Conservation (phyloP, 2,888 invertebrate genomes). For the Patella pellucida region DNA sequence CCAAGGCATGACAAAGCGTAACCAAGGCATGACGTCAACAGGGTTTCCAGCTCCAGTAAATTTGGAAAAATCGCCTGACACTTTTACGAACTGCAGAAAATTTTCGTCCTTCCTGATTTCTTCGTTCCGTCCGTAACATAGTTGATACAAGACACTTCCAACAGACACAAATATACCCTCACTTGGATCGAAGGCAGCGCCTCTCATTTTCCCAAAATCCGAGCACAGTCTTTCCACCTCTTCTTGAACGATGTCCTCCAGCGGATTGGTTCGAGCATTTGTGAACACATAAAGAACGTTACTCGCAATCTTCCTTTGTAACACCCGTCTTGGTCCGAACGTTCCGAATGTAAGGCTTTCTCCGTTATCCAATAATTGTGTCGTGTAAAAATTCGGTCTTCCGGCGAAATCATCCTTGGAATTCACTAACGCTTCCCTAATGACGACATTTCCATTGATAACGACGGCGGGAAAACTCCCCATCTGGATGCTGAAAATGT, state of each 20-base stretch:
- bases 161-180: conserved; percentile 10
- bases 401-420: conserved; percentile 31
- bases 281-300: conserved; percentile 26
- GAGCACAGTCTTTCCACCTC: conserved; percentile 16
- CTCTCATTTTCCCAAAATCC: background rate
- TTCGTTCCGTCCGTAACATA: conserved; percentile 27
- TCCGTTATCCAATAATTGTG: conserved; percentile 15
- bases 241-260: conserved; percentile 22
- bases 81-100: conserved; percentile 2
- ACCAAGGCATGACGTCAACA: conserved; percentile 41
- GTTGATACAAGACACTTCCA: conserved; percentile 29
- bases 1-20: conserved; percentile 29
- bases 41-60: conserved; percentile 36
- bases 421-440: conserved; percentile 25
- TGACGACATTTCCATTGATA: conserved; percentile 33
- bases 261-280: conserved; percentile 13
- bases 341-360: conserved; percentile 25
- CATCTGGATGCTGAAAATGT: conserved; percentile 35
- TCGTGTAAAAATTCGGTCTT: conserved; percentile 31
- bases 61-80: conserved; percentile 15
- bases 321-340: conserved; percentile 21
- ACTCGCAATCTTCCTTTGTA: conserved; percentile 31
- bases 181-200: conserved; percentile 17
- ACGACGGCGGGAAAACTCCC: conserved; percentile 39
- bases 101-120: conserved; percentile 23